Percentiles rank a stretch among this genome's conserved stretches.
Evolutionary conservation across 2,113 vertebrate genomes (phyloP).

Genomic region (Barbus barbus): DNA sequence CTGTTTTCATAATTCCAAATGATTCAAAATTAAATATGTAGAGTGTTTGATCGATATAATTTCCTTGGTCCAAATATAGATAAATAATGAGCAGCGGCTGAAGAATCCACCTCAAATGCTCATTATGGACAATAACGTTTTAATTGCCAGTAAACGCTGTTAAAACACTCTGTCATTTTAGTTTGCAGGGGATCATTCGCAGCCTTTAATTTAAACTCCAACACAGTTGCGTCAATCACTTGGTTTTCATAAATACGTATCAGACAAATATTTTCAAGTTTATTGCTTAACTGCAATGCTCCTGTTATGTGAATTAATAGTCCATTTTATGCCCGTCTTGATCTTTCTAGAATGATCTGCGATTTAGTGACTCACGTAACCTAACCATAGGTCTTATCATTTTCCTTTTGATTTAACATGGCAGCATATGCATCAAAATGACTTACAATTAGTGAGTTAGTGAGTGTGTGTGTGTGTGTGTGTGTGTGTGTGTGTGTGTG

Average conservation of each 20-base stretch:
- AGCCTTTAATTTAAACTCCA: conserved; percentile 31
- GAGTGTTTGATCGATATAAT: conserved; percentile 72
- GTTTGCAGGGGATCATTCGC: not conserved
- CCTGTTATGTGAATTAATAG: conserved; percentile 21
- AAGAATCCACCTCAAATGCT: conserved; percentile 71
- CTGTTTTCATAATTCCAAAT: conserved; percentile 67
- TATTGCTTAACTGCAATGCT: not conserved
- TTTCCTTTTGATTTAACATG: conserved; percentile 2
- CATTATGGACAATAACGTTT: conserved; percentile 71
- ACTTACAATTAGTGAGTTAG: not conserved
- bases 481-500: conserved; percentile 5
- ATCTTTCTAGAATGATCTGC: conserved; percentile 16
- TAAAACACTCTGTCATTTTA: conserved; percentile 57
- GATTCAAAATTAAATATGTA: conserved; percentile 73
- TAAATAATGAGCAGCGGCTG: conserved; percentile 74
- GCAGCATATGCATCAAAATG: conserved; percentile 26
- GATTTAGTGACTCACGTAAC: not conserved
- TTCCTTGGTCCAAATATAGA: conserved; percentile 69
- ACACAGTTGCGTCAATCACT: not conserved
- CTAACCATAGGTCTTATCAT: not conserved
- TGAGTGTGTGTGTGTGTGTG: conserved; percentile 6
- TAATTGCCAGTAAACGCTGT: conserved; percentile 71
- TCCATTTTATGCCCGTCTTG: not conserved
- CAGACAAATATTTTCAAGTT: not conserved
- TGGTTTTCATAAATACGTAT: not conserved